Conservation (phyloP, 2,888 invertebrate species). For the Cylindroiulus punctatus region DNA sequence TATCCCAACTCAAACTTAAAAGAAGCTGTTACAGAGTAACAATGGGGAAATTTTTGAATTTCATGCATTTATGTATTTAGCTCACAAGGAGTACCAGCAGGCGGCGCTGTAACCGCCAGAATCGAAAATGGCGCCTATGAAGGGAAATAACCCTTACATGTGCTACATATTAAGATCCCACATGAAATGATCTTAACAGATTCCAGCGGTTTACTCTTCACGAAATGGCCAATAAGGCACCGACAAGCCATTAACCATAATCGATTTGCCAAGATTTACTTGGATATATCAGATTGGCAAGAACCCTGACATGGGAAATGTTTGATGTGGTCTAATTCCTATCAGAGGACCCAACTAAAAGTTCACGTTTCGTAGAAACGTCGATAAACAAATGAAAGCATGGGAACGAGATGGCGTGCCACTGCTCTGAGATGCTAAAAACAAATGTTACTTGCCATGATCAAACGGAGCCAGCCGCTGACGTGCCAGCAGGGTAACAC, state of each 20-base stretch:
- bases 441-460: background rate
- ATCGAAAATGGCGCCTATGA: no score
- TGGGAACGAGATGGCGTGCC: conserved; percentile 9
- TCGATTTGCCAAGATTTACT: background rate
- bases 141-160: no score
- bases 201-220: no score
- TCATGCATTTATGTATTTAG: no score
- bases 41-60: no score
- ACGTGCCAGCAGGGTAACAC: background rate
- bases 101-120: no score
- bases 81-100: no score
- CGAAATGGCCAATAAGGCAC: background rate
- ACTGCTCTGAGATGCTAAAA: background rate
- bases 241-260: background rate
- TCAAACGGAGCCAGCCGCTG: conserved; percentile 12
- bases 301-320: background rate
- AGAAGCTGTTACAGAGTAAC: no score
- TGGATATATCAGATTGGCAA: background rate
- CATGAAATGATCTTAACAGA: no score
- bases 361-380: background rate
- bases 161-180: no score
- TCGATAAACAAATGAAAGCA: conserved; percentile 3
- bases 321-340: background rate
- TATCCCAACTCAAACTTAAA: no score
- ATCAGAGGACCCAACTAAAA: background rate